These are phyloP conservation scores for Myxocyprinus asiaticus DNA, from an alignment of 2,113 vertebrate genomes.

Conservation along the genomic window DNA sequence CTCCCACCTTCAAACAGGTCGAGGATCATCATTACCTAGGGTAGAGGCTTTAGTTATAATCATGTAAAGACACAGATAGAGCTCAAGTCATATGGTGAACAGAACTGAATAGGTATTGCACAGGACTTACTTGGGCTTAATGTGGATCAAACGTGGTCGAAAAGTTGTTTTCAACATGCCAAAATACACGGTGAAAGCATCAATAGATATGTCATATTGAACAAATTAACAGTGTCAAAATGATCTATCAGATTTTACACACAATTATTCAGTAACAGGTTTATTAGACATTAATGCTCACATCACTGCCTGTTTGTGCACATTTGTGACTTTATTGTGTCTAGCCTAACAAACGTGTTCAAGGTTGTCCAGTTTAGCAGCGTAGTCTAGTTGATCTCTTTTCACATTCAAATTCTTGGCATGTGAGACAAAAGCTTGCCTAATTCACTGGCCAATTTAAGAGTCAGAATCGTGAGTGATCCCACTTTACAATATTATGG, in stretches of 20 bases:
- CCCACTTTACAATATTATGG: slow-evolving; percentile 1
- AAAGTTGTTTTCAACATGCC: neutral
- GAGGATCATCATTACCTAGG: slow-evolving; percentile 67
- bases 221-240: slow-evolving; percentile 24
- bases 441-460: slow-evolving; percentile 28
- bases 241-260: slow-evolving; percentile 15
- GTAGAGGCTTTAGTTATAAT: slow-evolving; percentile 71
- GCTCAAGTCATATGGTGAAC: slow-evolving; percentile 83
- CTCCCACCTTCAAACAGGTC: slow-evolving; percentile 45
- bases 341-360: slow-evolving; percentile 22
- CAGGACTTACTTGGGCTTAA: slow-evolving; percentile 31
- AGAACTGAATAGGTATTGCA: slow-evolving; percentile 12
- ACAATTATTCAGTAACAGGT: slow-evolving; percentile 32
- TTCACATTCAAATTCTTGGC: slow-evolving; percentile 39
- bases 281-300: slow-evolving; percentile 33
- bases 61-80: slow-evolving; percentile 71
- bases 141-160: slow-evolving; percentile 6
- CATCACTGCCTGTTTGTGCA: slow-evolving; percentile 18
- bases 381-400: slow-evolving; percentile 11
- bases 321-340: slow-evolving; percentile 40
- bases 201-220: slow-evolving; percentile 3
- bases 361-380: slow-evolving; percentile 22
- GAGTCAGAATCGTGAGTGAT: slow-evolving; percentile 25
- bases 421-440: slow-evolving; percentile 28
- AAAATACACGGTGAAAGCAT: slow-evolving; percentile 19